Conservation (phyloP, 2,797 vertebrate species). For the Micrastur ruficollis region DNA sequence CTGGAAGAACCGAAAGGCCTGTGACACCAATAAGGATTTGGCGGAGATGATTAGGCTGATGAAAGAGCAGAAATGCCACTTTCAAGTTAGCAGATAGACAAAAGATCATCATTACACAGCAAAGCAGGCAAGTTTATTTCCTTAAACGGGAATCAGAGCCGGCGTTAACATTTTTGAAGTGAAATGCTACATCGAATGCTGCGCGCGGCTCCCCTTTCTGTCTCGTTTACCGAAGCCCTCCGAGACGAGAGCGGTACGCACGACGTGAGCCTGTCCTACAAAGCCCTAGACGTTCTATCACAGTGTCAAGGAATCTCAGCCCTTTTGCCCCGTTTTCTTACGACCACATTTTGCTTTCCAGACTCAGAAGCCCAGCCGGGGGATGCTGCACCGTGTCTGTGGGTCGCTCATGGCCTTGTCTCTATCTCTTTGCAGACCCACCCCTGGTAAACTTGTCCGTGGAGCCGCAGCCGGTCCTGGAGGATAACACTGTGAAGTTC, state of each 20-base stretch:
- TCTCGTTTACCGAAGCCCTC: background rate
- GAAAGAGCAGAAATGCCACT: slow-evolving; percentile 57
- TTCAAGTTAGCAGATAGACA: slow-evolving; percentile 37
- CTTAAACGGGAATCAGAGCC: background rate
- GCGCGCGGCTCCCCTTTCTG: background rate
- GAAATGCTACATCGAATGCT: background rate
- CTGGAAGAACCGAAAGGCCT: background rate
- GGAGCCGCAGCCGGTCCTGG: slow-evolving; percentile 93
- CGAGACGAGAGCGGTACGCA: accelerated
- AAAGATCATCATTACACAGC: slow-evolving; percentile 33
- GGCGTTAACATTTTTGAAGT: background rate
- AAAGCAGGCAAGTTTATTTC: background rate
- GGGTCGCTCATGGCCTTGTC: background rate
- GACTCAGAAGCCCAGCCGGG: background rate
- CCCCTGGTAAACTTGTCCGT: slow-evolving; percentile 95
- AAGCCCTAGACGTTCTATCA: background rate
- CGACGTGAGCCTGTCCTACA: background rate
- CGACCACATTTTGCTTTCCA: accelerated
- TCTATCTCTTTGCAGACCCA: slow-evolving; percentile 79
- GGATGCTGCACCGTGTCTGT: accelerated
- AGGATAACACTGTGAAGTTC: slow-evolving; percentile 93
- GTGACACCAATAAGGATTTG: slow-evolving; percentile 17
- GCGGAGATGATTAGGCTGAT: slow-evolving; percentile 39
- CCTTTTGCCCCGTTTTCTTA: background rate
- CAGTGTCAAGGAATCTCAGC: background rate